Evolutionary conservation across 2,113 vertebrate species (phyloP), one percentile per base, ranked within the genome.

Genomic region (Tragelaphus imberbis): DNA sequence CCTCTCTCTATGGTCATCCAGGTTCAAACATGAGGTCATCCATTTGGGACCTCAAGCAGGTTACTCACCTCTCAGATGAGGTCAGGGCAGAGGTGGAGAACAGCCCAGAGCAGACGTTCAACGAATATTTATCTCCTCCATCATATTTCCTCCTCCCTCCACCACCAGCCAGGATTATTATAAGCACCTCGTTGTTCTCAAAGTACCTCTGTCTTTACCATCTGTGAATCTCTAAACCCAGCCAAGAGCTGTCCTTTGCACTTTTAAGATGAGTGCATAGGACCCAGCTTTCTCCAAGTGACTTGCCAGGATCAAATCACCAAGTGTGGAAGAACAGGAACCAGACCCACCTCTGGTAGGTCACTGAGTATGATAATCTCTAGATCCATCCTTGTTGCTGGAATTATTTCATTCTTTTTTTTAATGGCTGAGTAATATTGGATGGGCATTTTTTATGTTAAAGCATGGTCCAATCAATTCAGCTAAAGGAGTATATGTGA

Each of bases 311-410:
- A 58, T 65, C 49, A n/a, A 28, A 2, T 30, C 36, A 30, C 53
- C 85, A 44, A 51, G 14, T 19, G 1, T 4, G 2, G 28, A 56
- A 36, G 59, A 59, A 21, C 44, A 3, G 27, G 68, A 68, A 51
- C 23, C 1, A 14, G 3, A 8, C 1, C 5, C 21, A 14, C 63
- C 58, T 0, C 49, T 16, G 19, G 23, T 0, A 21, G 49, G 49
- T n/a, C 3, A 9, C 58, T 17, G 44, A 17, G 15, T 80, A 15
- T 49, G 8, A 49, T 30, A 6, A 30, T 49, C 44, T 80, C 77
- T 6, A 49, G 44, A 27, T 80, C 44, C 77, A 51, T 80, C 44
- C 77, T 30, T 49, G 77, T 17, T 49, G 47, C 77, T 49, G 27
- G 47, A 15, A 30, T 80, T 33, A 51, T 80, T 80, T 51, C 77